phyloP scores from a whole-genome alignment of 2,113 vertebrate species.

The Centropus unirufus region DNA sequence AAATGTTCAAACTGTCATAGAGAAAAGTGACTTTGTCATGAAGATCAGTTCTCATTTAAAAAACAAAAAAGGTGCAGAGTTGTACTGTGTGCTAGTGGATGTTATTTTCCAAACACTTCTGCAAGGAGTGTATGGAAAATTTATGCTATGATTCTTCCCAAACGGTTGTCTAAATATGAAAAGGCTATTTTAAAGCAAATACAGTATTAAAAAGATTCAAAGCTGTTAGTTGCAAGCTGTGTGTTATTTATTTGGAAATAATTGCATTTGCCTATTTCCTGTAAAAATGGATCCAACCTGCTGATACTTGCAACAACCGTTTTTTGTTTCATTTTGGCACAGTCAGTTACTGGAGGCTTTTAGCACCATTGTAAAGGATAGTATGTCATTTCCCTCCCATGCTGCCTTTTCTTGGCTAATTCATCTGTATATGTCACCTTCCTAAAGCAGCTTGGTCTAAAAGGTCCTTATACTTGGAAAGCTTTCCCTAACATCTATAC shows the following conservation, averaged over 20 bases:
- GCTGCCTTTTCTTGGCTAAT: neutral
- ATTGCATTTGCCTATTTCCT: constrained; percentile 19
- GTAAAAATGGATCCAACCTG: constrained; percentile 17
- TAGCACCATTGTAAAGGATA: constrained; percentile 14
- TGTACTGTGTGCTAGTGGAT: neutral
- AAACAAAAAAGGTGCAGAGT: neutral
- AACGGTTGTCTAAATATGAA: neutral
- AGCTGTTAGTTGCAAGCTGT: neutral
- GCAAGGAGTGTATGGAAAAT: neutral
- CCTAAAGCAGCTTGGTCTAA: neutral
- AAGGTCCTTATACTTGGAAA: neutral
- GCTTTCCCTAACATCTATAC: neutral
- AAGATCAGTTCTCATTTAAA: constrained; percentile 15
- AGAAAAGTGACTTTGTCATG: constrained; percentile 31
- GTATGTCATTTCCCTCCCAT: neutral
- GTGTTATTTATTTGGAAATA: neutral
- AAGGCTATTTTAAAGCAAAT: neutral
- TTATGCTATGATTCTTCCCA: neutral
- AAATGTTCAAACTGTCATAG: neutral
- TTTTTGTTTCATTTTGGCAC: constrained; percentile 45
- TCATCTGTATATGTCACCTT: neutral
- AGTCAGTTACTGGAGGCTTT: neutral
- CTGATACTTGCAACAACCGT: neutral
- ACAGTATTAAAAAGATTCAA: neutral
- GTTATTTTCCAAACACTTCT: neutral